phyloP scores from a whole-genome alignment of 2,797 vertebrate genomes.

The Ctenochaetus hawaiiensis region DNA sequence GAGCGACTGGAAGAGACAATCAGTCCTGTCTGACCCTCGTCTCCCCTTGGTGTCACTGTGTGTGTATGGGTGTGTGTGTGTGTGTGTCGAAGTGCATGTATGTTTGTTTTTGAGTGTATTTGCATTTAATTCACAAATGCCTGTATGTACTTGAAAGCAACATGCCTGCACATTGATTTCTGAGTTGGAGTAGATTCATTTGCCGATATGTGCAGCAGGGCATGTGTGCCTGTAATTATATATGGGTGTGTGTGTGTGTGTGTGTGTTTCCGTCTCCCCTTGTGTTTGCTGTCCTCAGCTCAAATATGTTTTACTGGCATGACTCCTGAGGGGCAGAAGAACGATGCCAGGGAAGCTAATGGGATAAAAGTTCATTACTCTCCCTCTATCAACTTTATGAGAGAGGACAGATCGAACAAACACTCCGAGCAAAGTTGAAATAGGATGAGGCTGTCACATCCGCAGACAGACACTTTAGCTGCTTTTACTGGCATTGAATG shows the following conservation, averaged over 20 bases:
- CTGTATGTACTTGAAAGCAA: slow-evolving; percentile 42
- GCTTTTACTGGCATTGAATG: slow-evolving; percentile 46
- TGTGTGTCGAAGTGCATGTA: slow-evolving; percentile 16
- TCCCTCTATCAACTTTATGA: slow-evolving; percentile 72
- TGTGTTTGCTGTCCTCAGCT: slow-evolving; percentile 71
- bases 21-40: slow-evolving; percentile 81
- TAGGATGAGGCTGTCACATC: slow-evolving; percentile 49
- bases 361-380: slow-evolving; percentile 76
- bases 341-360: slow-evolving; percentile 67
- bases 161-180: slow-evolving; percentile 43
- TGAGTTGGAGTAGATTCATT: slow-evolving; percentile 44
- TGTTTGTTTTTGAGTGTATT: slow-evolving; percentile 25
- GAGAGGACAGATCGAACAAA: slow-evolving; percentile 68
- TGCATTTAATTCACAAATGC: slow-evolving; percentile 39
- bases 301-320: slow-evolving; percentile 71
- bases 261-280: slow-evolving; percentile 33
- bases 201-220: not conserved
- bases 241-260: slow-evolving; percentile 25
- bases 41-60: slow-evolving; percentile 70
- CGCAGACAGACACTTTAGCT: slow-evolving; percentile 33
- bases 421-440: slow-evolving; percentile 60
- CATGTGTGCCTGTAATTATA: not conserved
- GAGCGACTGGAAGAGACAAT: slow-evolving; percentile 83
- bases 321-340: slow-evolving; percentile 70
- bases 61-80: slow-evolving; percentile 38